Conservation (phyloP, 2,888 invertebrate species). For the Lingula anatina region DNA sequence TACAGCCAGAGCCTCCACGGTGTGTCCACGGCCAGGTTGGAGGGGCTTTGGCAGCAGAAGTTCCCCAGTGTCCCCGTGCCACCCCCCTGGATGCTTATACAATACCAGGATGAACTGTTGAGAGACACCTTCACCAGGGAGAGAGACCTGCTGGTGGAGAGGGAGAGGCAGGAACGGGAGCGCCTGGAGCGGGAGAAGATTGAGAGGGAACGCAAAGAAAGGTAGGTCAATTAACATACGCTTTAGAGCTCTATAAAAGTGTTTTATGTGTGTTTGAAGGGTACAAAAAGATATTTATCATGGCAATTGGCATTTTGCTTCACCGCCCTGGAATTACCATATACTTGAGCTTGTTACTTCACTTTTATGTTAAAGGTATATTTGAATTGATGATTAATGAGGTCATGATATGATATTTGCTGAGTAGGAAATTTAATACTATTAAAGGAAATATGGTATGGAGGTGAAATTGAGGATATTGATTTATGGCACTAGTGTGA, state of each 20-base stretch:
- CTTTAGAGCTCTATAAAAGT: neutral
- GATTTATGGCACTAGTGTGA: too few species aligned
- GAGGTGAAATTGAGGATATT: too few species aligned
- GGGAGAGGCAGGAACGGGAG: slow-evolving; percentile 26
- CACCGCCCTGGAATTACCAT: too few species aligned
- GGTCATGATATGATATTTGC: too few species aligned
- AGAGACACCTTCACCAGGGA: slow-evolving; percentile 19
- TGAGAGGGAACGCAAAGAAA: slow-evolving; percentile 29
- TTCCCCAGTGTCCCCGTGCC: slow-evolving; percentile 39
- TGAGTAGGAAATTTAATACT: too few species aligned
- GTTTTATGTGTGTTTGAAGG: too few species aligned
- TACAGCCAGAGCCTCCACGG: slow-evolving; percentile 5
- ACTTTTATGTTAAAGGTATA: too few species aligned
- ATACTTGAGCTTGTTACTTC: too few species aligned
- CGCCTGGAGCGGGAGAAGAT: slow-evolving; percentile 56
- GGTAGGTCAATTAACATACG: slow-evolving; percentile 16
- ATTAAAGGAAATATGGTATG: too few species aligned
- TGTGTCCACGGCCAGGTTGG: slow-evolving; percentile 29
- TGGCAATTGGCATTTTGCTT: too few species aligned
- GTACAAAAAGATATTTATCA: too few species aligned
- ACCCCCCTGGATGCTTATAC: slow-evolving; percentile 38
- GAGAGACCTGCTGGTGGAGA: slow-evolving; percentile 27
- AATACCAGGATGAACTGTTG: slow-evolving; percentile 39
- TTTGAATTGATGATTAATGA: too few species aligned
- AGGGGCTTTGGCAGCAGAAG: slow-evolving; percentile 48